Conservation (phyloP, 2,113 vertebrate genomes). For the Gallinago jamesoni region DNA sequence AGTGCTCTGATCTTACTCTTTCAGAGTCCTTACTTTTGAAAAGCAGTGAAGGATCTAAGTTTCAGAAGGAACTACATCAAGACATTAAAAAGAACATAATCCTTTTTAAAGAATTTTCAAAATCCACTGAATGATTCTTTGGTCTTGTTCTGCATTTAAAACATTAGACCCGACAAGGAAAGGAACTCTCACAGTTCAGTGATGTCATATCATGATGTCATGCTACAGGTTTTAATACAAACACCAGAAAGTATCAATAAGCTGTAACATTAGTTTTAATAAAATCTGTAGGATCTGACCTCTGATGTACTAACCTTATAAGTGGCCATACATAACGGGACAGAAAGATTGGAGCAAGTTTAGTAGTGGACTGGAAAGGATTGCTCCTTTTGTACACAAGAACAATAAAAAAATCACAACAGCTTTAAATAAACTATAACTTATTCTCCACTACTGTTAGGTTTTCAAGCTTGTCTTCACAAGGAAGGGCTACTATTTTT, state of each 20-base stretch:
- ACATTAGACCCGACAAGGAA: not conserved
- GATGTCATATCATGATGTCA: no score
- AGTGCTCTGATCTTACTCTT: not conserved
- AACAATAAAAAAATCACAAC: not conserved
- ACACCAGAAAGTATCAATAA: not conserved
- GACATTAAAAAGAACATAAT: not conserved
- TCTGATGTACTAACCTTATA: not conserved
- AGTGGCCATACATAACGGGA: not conserved
- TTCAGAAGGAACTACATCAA: not conserved
- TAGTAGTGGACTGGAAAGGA: not conserved
- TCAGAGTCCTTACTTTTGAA: not conserved
- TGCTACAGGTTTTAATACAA: not conserved
- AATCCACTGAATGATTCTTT: fast-evolving
- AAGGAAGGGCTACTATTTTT: not conserved
- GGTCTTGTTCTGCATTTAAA: not conserved
- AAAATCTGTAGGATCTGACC: not conserved
- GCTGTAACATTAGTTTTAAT: not conserved
- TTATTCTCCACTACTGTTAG: not conserved
- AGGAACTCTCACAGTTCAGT: not conserved
- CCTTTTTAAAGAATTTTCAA: not conserved
- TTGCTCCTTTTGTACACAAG: not conserved
- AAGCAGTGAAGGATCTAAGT: not conserved
- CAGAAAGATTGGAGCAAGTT: not conserved
- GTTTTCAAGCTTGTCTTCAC: not conserved
- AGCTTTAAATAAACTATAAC: not conserved